These are phyloP conservation scores for Aphelenchoides avenae DNA, from an alignment of 1,140 invertebrate species.

Conservation along the genomic window DNA sequence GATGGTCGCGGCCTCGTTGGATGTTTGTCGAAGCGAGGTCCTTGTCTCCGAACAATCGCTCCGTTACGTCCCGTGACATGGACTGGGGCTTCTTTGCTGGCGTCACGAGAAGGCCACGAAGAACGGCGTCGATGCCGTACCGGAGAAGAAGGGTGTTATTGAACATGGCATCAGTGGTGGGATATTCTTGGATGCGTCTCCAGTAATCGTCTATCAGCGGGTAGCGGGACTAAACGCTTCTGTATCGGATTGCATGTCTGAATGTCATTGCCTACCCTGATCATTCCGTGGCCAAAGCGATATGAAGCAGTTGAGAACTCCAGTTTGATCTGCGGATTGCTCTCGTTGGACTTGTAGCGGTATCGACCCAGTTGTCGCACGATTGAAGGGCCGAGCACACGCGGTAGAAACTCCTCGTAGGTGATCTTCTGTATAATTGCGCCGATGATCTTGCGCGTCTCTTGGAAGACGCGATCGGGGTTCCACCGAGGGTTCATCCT, in stretches of 20 bases:
- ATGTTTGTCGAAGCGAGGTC: too few relatives aligned
- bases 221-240: constrained; percentile 38
- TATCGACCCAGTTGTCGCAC: constrained; percentile 61
- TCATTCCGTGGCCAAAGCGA: too few relatives aligned
- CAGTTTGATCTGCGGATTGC: constrained; percentile 59
- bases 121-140: too few relatives aligned
- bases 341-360: too few relatives aligned
- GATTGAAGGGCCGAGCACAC: constrained; percentile 46
- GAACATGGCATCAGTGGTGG: too few relatives aligned
- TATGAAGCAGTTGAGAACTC: too few relatives aligned
- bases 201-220: constrained; percentile 36
- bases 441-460: constrained; percentile 65
- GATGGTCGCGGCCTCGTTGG: too few relatives aligned
- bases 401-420: constrained; percentile 51
- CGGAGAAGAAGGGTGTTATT: too few relatives aligned
- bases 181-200: constrained; percentile 33
- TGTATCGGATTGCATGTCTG: too few relatives aligned
- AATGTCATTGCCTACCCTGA: too few relatives aligned
- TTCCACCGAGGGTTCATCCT: constrained; percentile 43
- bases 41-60: constrained; percentile 59
- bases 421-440: constrained; percentile 59
- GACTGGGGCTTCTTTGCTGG: constrained; percentile 67
- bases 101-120: too few relatives aligned
- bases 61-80: constrained; percentile 59
- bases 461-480: constrained; percentile 60